Base-by-base conservation (phyloP, 2,113 vertebrate species). In the Grallaria varia region DNA sequence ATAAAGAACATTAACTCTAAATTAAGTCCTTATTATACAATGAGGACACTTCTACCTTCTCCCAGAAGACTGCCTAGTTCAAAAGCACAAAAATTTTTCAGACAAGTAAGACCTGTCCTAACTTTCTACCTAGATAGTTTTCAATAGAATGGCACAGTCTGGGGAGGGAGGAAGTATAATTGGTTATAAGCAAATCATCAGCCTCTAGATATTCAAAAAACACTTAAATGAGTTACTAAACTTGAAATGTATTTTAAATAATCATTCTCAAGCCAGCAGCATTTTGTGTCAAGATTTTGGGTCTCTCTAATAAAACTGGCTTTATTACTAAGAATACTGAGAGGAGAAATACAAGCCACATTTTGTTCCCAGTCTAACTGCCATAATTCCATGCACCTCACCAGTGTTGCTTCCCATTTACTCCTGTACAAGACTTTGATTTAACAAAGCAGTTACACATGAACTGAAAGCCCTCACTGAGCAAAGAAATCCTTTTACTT, bases 401-500 rank as follows among this genome's bases (percentile, higher is more conserved):
- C 55, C 35, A 66, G 30, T 31, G 40, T 31, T 86, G 50, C n/a
- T 77, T 85, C 59, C 42, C 60, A 47, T 83, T 92, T 86, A 86
- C 14, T 90, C 24, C 39, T 66, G 45, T 24, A 31, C 31, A 67
- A 90, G 68, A 4, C 35, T 90, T 85, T 39, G 63, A 20, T 88
- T 80, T 63, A 86, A 59, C 33, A 77, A 59, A 92, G 55, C 1
- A 0, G 19, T 84, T 86, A 74, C 30, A 47, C 14, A 56, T 63
- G 50, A 67, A 64, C 68, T 84, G 83, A 93, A 90, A 95, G 42
- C 59, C 30, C 24, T 71, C 50, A 59, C 16, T 1, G 4, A 77
- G 68, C 27, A 78, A 83, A 66, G 27, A 93, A 95, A 93, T 90
- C 72, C n/a, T 37, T 66, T 91, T 68, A 64, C 13, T 91, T 88